Conservation (phyloP, 2,113 vertebrate genomes). For the Ammodytes marinus region DNA sequence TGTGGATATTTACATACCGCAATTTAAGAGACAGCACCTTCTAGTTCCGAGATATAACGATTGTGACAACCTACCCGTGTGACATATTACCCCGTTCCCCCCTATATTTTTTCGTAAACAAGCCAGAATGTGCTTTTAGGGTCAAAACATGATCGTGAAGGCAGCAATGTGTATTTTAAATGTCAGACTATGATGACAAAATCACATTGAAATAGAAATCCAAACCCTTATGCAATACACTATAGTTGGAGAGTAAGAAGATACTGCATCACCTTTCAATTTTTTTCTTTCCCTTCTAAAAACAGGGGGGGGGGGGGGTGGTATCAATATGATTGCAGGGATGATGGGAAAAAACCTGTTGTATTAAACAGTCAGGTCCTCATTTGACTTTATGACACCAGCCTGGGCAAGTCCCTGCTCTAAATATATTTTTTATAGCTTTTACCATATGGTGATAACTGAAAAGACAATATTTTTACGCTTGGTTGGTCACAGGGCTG, state of each 20-base stretch:
- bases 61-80: no score
- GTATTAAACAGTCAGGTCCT: constrained; percentile 20
- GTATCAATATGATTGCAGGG: neutral
- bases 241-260: neutral
- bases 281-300: neutral
- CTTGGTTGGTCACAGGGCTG: constrained; percentile 26
- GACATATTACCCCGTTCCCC: no score
- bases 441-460: neutral
- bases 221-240: neutral
- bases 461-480: neutral
- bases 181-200: neutral
- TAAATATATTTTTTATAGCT: neutral
- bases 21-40: no score
- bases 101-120: neutral
- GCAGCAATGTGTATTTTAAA: neutral
- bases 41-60: no score
- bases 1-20: no score
- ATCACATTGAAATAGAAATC: neutral
- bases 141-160: neutral
- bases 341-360: neutral
- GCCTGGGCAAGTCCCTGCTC: constrained; percentile 17
- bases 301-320: neutral
- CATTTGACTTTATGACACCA: constrained; percentile 16
- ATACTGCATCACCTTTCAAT: neutral
- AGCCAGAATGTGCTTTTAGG: neutral